Base-by-base conservation (phyloP, 2,113 vertebrate genomes). In the Spizaetus ornatus region DNA sequence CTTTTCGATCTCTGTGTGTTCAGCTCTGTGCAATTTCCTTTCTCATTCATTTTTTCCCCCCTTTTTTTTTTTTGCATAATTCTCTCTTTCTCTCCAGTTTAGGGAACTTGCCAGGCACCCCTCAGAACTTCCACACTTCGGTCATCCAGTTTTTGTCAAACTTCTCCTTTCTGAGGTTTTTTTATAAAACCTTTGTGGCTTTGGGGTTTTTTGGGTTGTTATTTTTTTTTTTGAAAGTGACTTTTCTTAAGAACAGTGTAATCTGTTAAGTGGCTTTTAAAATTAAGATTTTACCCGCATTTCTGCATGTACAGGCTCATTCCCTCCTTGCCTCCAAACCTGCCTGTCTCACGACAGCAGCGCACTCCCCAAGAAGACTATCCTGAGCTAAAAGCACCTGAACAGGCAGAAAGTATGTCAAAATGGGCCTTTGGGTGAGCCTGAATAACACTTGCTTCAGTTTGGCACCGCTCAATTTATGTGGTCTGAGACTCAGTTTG, bases 101-200 rank as follows among this genome's bases (percentile, higher is more conserved):
- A 55, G 43, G 80, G 89, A 96, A 95, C 65, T 93, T 90, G 69
- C 14, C 38, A 74, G 59, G 27, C 76, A 38, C 17, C 9, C 34
- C 32, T 76, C 80, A 62, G 40, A 62, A 67, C 56, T 87, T 88
- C 48, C 55, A 48, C 53, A 20, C 1, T 0, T 40, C 53, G 17
- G n/a, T 74, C 36, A 73, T 48, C 53, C 59, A 58, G 16, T 29
- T 71, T 74, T 78, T 67, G 40, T 81, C 59, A 5, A 76, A 76
- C 78, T 93, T 90, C 71, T 91, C 61, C 61, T 96, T 96, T 93
- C 58, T 73, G 80, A 67, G 63, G 1, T 11, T 48, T 66, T 48
- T 86, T 89, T 8, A 40, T 27, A 91, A 50, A 36, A 91, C 45
- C 21, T 52, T 59, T 23, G 53, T 63, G 66, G 38, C 12, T 86